Evolutionary conservation across 2,888 invertebrate species (phyloP), one percentile per base, ranked within the genome.

Genomic region (Lepidochitona cinerea): DNA sequence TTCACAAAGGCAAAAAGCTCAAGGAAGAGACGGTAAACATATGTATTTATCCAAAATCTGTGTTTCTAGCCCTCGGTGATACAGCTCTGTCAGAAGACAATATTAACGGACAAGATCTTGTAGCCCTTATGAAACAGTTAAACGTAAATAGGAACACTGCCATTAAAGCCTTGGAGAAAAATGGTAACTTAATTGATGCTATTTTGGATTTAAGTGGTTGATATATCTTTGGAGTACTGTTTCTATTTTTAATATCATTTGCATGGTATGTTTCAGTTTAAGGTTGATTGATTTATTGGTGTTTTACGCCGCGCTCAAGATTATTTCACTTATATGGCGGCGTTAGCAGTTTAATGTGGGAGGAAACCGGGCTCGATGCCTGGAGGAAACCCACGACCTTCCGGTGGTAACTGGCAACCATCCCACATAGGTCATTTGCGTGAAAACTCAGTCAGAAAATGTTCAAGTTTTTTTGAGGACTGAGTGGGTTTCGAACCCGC

Each of bases 51-150:
- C 73, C 79, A n/a, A 84, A 81, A 68, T 83, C 85, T 29, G 72
- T 84, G 33, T 87, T 84, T 70, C 85, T 85, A 68, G 83, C 81
- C 32, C 77, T 87, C 68, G 87, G 87, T 37, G 87, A 87, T 53
- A 65, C 77, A 49, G 79, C 81, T 12, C 86, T 81, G 59, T 68
- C 73, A 68, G 85, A 84, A 33, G 80, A 79, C 23, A 82, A 81
- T n/a, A 41, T 87, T 12, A 80, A 86, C 68, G 74, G 70, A 26
- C 74, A 75, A 41, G 87, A 87, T 64, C 83, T 87, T 52, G 77
- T 79, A 33, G 73, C 84, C 6, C 75, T 87, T 75, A 85, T 86
- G 85, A 75, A 75, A 65, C 87, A 87, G 70, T 70, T 84, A 54
- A 74, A 77, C 14, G 75, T 85, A 6, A 83, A 83, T 49, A 80